Conservation (phyloP, 2,797 vertebrate genomes). For the Lophius americanus region DNA sequence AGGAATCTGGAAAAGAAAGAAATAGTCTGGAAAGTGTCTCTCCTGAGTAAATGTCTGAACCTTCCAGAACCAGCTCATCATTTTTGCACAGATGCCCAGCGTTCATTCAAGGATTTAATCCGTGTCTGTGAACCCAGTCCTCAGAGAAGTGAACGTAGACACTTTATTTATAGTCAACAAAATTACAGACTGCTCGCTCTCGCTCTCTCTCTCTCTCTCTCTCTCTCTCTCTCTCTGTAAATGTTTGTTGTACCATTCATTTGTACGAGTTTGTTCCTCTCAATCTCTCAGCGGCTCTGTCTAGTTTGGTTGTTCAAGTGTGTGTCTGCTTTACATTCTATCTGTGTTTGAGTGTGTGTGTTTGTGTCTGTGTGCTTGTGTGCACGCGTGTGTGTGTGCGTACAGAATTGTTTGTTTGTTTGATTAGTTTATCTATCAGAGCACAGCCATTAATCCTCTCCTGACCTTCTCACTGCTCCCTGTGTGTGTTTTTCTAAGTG, state of each 20-base stretch:
- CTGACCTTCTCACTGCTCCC: constrained; percentile 72
- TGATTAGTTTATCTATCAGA: constrained; percentile 78
- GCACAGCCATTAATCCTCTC: constrained; percentile 77
- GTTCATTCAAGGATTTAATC: constrained; percentile 43
- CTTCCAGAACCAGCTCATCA: constrained; percentile 14
- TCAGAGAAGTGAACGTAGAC: constrained; percentile 32
- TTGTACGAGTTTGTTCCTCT: constrained; percentile 31
- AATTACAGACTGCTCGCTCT: constrained; percentile 29
- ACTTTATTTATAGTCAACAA: constrained; percentile 53
- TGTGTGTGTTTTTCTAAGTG: constrained; percentile 41
- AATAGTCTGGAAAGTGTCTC: constrained; percentile 7
- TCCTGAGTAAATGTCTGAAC: constrained; percentile 13
- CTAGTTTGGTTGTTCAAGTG: constrained; percentile 53
- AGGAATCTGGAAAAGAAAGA: neutral
- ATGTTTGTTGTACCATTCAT: constrained; percentile 35
- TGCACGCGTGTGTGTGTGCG: constrained; percentile 55
- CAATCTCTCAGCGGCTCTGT: constrained; percentile 43
- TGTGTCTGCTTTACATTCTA: constrained; percentile 63
- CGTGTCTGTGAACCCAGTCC: constrained; percentile 34
- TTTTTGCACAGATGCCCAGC: constrained; percentile 10
- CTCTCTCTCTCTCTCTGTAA: constrained; percentile 5
- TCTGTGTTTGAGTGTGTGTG: constrained; percentile 63
- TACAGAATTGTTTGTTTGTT: constrained; percentile 73
- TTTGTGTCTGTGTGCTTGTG: constrained; percentile 53
- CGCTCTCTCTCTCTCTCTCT: neutral